Conservation (phyloP, 2,888 invertebrate genomes). For the Callosobruchus maculatus region DNA sequence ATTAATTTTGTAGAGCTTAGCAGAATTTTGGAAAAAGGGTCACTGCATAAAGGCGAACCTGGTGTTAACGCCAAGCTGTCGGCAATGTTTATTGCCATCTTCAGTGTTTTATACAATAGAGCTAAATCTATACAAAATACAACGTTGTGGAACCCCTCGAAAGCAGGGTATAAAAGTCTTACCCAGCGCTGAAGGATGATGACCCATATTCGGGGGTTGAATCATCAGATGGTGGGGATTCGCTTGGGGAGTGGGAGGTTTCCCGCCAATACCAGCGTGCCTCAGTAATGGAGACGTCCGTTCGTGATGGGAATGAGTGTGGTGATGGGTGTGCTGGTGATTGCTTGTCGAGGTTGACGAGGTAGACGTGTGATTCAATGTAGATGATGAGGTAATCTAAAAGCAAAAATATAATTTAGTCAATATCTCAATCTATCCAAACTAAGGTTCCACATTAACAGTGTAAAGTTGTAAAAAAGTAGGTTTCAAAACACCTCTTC, state of each 20-base stretch:
- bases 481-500: too few relatives aligned
- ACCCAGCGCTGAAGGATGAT: constrained; percentile 53
- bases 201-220: constrained; percentile 63
- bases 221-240: constrained; percentile 61
- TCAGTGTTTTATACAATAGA: too few relatives aligned
- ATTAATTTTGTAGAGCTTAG: too few relatives aligned
- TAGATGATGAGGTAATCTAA: constrained; percentile 43
- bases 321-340: constrained; percentile 66
- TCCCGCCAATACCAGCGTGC: constrained; percentile 50
- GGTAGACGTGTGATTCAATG: constrained; percentile 50
- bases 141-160: too few relatives aligned
- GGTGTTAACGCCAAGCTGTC: too few relatives aligned
- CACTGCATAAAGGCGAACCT: too few relatives aligned
- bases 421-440: too few relatives aligned
- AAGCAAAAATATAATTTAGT: constrained; percentile 1
- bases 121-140: too few relatives aligned
- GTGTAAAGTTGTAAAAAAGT: too few relatives aligned
- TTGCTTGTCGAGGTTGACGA: constrained; percentile 33
- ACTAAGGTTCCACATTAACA: too few relatives aligned
- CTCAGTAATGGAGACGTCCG: constrained; percentile 59
- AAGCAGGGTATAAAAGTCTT: constrained; percentile 8
- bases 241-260: constrained; percentile 35
- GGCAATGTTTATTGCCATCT: too few relatives aligned
- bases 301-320: constrained; percentile 62
- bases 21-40: too few relatives aligned